phyloP scores from a whole-genome alignment of 2,113 vertebrate species.

The Bungarus multicinctus region DNA sequence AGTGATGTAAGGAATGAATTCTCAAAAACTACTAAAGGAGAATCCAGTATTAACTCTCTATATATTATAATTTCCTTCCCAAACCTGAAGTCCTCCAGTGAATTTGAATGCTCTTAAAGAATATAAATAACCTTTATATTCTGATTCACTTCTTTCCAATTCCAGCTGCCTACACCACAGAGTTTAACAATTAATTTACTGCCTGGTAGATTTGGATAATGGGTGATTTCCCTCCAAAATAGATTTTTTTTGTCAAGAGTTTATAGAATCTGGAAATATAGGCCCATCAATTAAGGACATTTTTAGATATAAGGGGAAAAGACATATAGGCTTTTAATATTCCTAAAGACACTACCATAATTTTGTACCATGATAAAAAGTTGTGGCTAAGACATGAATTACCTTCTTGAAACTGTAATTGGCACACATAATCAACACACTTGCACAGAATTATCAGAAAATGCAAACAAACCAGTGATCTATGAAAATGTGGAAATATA shows the following conservation, averaged over 20 bases:
- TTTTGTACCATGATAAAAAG: neutral
- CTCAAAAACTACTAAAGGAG: rapidly evolving
- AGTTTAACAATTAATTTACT: slow-evolving; percentile 6
- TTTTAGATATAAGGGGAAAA: neutral
- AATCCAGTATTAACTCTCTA: neutral
- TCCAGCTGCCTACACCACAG: neutral
- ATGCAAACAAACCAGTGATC: neutral
- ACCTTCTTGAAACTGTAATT: neutral
- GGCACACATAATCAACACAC: neutral
- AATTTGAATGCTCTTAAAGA: neutral
- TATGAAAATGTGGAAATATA: neutral
- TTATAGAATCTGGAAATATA: neutral
- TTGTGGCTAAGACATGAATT: neutral
- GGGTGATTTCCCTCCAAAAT: neutral
- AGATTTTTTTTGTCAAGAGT: neutral
- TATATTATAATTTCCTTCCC: neutral
- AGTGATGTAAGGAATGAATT: rapidly evolving
- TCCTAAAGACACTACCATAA: neutral
- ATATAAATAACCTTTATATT: neutral
- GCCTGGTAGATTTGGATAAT: neutral
- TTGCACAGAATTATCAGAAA: neutral
- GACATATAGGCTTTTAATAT: neutral
- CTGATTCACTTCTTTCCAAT: neutral
- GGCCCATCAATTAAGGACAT: neutral
- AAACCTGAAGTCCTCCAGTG: neutral